Percentiles rank a stretch among this genome's conserved stretches.
Conservation (phyloP, 35 echinoderm and acorn worm genomes). For the Lytechinus variegatus region DNA sequence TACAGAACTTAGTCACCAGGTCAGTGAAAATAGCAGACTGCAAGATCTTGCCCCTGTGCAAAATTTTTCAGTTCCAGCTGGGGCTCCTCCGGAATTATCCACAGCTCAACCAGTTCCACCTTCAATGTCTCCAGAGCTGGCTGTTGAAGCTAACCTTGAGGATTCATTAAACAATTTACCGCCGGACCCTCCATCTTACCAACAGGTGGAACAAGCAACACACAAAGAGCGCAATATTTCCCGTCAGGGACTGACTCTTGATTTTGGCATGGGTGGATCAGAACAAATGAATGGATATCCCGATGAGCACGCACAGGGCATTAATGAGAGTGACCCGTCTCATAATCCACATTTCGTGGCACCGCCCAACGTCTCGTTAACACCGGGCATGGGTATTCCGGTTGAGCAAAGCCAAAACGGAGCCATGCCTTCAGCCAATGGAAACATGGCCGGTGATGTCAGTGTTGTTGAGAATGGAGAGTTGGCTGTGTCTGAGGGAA, state of each 20-base stretch:
- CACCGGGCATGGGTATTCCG: neutral
- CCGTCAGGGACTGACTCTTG: conserved; percentile 68
- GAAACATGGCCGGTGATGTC: neutral
- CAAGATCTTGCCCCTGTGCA: conserved; percentile 36
- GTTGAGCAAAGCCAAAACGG: neutral
- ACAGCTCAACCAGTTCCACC: conserved; percentile 5
- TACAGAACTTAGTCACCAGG: neutral
- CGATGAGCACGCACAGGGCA: conserved; percentile 63
- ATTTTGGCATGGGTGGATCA: conserved; percentile 70
- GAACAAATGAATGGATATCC: conserved; percentile 59
- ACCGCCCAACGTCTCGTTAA: conserved; percentile 16
- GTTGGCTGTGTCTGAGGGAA: neutral
- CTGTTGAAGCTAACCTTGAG: neutral
- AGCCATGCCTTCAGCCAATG: neutral
- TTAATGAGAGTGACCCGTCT: neutral
- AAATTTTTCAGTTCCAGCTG: conserved; percentile 21
- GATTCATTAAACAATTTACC: conserved; percentile 44
- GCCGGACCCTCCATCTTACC: conserved; percentile 74
- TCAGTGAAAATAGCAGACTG: neutral
- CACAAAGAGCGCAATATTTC: conserved; percentile 44
- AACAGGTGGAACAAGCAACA: conserved; percentile 75
- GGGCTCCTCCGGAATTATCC: conserved; percentile 6
- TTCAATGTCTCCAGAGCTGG: conserved; percentile 50
- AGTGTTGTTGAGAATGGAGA: conserved; percentile 32
- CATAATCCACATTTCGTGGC: neutral